Evolutionary conservation across 2,888 invertebrate species (phyloP).

Genomic region (Eilema caniola): DNA sequence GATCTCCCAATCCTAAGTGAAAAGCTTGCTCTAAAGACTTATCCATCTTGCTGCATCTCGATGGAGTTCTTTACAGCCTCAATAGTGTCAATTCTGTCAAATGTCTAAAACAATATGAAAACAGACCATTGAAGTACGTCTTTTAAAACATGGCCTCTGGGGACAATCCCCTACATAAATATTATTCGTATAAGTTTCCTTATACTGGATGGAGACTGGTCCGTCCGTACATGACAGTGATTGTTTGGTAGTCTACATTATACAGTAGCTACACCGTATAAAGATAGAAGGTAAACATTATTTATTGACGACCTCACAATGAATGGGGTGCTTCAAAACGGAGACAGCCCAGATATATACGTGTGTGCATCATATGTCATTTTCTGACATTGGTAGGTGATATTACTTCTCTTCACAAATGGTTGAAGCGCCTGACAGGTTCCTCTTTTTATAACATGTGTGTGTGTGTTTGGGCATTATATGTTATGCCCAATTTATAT

Average conservation of each 20-base stretch:
- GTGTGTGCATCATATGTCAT: slow-evolving; percentile 3
- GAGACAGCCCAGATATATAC: slow-evolving; percentile 9
- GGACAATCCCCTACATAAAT: neutral
- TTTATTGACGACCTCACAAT: slow-evolving; percentile 35
- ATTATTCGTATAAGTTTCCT: neutral
- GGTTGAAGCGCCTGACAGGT: neutral
- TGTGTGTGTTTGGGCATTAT: no score
- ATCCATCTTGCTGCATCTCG: no score
- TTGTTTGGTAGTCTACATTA: slow-evolving; percentile 56
- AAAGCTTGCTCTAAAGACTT: no score
- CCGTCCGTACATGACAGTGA: slow-evolving; percentile 53
- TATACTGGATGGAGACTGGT: slow-evolving; percentile 22
- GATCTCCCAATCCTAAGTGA: neutral
- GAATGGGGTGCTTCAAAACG: slow-evolving; percentile 23
- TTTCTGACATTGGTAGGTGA: slow-evolving; percentile 8
- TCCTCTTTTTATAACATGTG: neutral
- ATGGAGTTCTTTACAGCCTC: no score
- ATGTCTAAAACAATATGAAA: neutral
- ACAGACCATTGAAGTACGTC: neutral
- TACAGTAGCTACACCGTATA: slow-evolving; percentile 31
- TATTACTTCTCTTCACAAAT: slow-evolving; percentile 3
- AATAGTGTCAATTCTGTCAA: neutral
- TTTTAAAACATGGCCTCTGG: neutral
- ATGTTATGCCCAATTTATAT: no score
- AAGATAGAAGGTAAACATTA: slow-evolving; percentile 31